Base-by-base conservation (phyloP, 2,888 invertebrate genomes). In the Sarcophaga caerulescens region DNA sequence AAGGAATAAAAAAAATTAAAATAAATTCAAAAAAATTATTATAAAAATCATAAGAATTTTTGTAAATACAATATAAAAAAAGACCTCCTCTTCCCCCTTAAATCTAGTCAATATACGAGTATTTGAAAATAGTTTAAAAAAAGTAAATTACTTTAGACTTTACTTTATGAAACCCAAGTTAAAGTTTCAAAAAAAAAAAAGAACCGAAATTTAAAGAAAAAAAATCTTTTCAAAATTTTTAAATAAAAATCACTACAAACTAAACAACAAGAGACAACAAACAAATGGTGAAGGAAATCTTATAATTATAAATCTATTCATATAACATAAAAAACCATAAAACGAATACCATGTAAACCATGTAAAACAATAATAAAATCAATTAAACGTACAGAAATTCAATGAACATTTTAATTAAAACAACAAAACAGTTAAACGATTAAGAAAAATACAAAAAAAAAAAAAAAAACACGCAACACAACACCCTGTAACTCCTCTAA, bases 131-230 rank as follows among this genome's bases (percentile, higher is more conserved):
- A 82, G 66, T 60, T 23, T 21, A 21, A 35, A 35, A 35, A 52
- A 62, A 85, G 69, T 81, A 66, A 82, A 57, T 81, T 85, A 85
- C 83, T 84, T 81, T 81, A 85, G 77, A 65, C 25, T 81, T 84
- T 86, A 86, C 35, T 35, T 35, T 35, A 35, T 35, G 35, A 35
- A 35, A 35, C 10, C 2, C 35, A 35, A 47, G 23, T 66, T 78
- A 83, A 70, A 68, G 25, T 23, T 47, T n/a, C 47, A 70, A 69
- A 65, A 78, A 44, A 10, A n/a, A n/a, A n/a, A n/a, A n/a, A n/a
- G n/a, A n/a, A 60, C 25, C 4, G 25, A 69, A 59, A 35, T 47
- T 47, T 47, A 66, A 47, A 59, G 70, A 59, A 73, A 66, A 21
- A 3, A 35, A 80, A 85, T 59, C 19, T 60, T 77, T 84, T 63